Conservation (phyloP, 1,140 invertebrate species). For the Drosophila lacertosa region DNA sequence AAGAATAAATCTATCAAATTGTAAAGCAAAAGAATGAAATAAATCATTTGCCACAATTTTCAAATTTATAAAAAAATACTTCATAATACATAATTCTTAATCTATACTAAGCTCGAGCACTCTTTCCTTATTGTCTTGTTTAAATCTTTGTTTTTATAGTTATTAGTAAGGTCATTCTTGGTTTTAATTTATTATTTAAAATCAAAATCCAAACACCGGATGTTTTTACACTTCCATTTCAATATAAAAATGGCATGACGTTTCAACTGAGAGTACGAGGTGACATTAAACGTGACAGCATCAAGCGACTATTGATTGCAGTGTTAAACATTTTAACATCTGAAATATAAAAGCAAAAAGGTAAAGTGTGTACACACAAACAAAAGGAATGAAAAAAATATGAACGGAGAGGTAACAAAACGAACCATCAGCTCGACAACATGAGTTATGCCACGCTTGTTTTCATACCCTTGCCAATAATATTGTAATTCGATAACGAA, state of each 20-base stretch:
- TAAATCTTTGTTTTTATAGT: too few relatives aligned
- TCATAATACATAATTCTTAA: too few relatives aligned
- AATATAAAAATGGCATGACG: conserved; percentile 5
- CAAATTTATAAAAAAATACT: too few relatives aligned
- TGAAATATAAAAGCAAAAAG: conserved; percentile 18
- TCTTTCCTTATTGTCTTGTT: too few relatives aligned
- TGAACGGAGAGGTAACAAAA: conserved; percentile 57
- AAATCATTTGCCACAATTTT: too few relatives aligned
- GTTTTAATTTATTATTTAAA: conserved; percentile 3
- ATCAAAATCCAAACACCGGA: conserved; percentile 33
- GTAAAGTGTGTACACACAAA: conserved; percentile 27
- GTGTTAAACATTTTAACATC: conserved; percentile 72
- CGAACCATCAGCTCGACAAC: background rate
- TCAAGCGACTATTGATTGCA: conserved; percentile 53
- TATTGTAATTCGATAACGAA: background rate
- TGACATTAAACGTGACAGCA: conserved; percentile 27
- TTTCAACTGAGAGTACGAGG: background rate
- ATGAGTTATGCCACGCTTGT: background rate
- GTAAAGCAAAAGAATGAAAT: too few relatives aligned
- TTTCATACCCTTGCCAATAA: background rate
- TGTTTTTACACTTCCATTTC: conserved; percentile 14
- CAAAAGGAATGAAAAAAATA: conserved; percentile 33
- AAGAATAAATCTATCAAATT: too few relatives aligned
- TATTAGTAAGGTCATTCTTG: background rate
- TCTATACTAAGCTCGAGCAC: too few relatives aligned